Percentiles rank a stretch among this genome's conserved stretches.
phyloP scores from a whole-genome alignment of 2,797 vertebrate species.

The Erethizon dorsatum region DNA sequence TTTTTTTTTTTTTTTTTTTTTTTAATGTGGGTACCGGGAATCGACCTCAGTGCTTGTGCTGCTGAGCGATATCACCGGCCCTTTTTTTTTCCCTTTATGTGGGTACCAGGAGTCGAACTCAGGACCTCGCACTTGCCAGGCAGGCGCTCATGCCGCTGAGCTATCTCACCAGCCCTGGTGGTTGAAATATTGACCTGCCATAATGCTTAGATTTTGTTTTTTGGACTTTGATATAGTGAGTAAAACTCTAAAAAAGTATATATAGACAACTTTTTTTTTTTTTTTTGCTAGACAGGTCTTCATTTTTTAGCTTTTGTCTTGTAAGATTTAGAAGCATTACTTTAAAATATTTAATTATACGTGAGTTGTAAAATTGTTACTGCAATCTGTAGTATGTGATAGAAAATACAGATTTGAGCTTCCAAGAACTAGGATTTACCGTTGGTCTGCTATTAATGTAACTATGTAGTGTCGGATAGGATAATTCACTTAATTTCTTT shows the following conservation, averaged over 20 bases:
- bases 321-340: background rate
- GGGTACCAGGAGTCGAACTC: too few relatives aligned
- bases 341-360: slow-evolving; percentile 51
- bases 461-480: background rate
- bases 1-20: background rate
- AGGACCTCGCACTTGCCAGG: too few relatives aligned
- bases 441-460: background rate
- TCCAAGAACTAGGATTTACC: background rate
- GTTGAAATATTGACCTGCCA: background rate
- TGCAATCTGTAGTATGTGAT: background rate
- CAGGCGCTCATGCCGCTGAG: too few relatives aligned
- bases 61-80: too few relatives aligned
- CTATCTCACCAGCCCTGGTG: background rate
- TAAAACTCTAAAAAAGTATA: background rate
- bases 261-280: background rate
- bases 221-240: background rate
- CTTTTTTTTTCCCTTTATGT: too few relatives aligned
- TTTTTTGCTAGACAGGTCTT: background rate
- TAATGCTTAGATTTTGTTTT: background rate
- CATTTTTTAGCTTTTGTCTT: slow-evolving; percentile 4
- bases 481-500: slow-evolving; percentile 24
- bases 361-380: background rate
- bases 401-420: background rate
- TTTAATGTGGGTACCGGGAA: too few relatives aligned
- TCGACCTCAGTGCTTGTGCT: too few relatives aligned